Conservation (phyloP, 1,140 invertebrate genomes). For the Asbolus verrucosus region DNA sequence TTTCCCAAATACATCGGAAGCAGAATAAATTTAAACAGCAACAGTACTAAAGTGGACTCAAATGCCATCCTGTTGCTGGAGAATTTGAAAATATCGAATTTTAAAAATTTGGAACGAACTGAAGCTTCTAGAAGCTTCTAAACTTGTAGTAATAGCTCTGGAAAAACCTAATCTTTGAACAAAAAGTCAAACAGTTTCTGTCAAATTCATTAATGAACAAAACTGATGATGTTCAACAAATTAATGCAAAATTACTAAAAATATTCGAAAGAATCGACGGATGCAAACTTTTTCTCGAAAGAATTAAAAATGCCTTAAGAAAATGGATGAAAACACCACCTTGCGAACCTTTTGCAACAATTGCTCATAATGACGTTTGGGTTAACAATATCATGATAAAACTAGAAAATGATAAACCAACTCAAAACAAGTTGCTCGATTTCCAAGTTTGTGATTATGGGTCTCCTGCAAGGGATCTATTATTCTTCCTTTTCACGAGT, state of each 20-base stretch:
- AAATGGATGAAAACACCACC: background rate
- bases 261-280: background rate
- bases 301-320: background rate
- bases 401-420: conserved; percentile 63
- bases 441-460: conserved; percentile 70
- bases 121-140: conserved; percentile 60
- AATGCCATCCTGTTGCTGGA: conserved; percentile 69
- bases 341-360: conserved; percentile 49
- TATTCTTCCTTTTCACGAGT: conserved; percentile 71
- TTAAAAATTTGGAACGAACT: conserved; percentile 56
- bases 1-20: conserved; percentile 67
- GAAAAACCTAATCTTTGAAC: conserved; percentile 66
- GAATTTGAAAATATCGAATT: conserved; percentile 66
- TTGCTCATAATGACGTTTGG: conserved; percentile 53
- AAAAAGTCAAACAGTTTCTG: conserved; percentile 59
- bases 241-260: background rate
- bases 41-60: conserved; percentile 65
- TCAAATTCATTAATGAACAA: no score
- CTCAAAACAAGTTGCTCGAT: conserved; percentile 71
- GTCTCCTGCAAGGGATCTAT: conserved; percentile 68
- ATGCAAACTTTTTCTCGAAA: background rate
- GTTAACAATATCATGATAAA: conserved; percentile 69
- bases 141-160: conserved; percentile 60
- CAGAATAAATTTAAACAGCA: conserved; percentile 63
- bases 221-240: background rate